Base-by-base conservation (phyloP, 2,113 vertebrate species). In the Ptilonorhynchus violaceus region DNA sequence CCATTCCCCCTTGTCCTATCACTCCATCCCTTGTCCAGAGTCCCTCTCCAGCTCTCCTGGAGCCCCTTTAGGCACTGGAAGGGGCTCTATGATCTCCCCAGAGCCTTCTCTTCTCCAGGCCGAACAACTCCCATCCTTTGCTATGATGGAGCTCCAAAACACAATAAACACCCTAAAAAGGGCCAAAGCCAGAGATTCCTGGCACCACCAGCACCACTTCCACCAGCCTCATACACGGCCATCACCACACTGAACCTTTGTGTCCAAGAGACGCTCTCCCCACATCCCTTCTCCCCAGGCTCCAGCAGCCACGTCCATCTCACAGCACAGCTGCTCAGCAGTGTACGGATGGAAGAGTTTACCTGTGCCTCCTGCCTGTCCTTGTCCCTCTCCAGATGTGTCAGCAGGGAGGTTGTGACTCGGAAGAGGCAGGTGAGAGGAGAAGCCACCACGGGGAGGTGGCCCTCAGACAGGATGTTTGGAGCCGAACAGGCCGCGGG, bases 401-500 rank as follows among this genome's bases (percentile, higher is more conserved):
- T 44, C 89, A 91, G 49, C 9, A 6, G 88, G 75, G 91, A 94
- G 56, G 46, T 42, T 76, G 18, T 91, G 79, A 60, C 80, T 84
- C 78, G 25, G 49, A 58, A 77, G 73, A 67, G 80, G 56, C 55
- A 92, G 94, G 92, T 94, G 92, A 95, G 87, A 60, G 87, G 84
- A 92, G 74, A 86, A 92, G 84, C n/a, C 85, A 88, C n/a, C 31
- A 12, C 0, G 9, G 94, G 95, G 96, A 95, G 94, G 97, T 86
- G 88, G 35, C 93, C 80, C 66, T 88, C 44, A 74, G 75, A 95
- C 91, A 91, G 87, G 94, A 95, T 93, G 94, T 95, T 96, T 94
- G 50, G 79, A 90, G 88, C 42, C 0, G 12, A 80, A 53, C 80
- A 55, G 63, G 73, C 93, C 2, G 4, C 16, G 2, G 86, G 77